Conservation (phyloP, 2,797 vertebrate genomes). For the Pseudochirops corinnae region DNA sequence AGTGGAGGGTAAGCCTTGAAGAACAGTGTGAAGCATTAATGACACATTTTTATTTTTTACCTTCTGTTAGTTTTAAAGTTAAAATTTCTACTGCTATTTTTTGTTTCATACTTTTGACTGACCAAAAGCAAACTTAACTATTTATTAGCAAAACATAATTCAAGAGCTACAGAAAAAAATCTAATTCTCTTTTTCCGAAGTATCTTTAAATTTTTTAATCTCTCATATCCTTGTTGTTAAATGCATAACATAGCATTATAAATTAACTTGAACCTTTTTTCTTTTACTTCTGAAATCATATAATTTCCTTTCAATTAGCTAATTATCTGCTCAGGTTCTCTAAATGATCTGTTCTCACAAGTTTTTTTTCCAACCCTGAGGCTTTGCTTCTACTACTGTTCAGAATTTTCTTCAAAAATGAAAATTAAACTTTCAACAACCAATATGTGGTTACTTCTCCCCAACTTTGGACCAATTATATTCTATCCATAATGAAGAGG, state of each 20-base stretch:
- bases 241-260: not conserved
- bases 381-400: not conserved
- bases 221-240: not conserved
- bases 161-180: not conserved
- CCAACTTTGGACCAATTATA: not conserved
- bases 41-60: too few species aligned
- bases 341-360: not conserved
- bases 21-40: too few species aligned
- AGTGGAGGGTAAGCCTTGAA: too few species aligned
- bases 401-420: constrained; percentile 17
- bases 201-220: not conserved
- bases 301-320: constrained; percentile 32
- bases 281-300: too few species aligned
- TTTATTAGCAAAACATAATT: not conserved
- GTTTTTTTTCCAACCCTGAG: not conserved
- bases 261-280: too few species aligned
- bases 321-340: not conserved
- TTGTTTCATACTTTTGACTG: too few species aligned
- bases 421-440: constrained; percentile 14
- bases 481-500: not conserved
- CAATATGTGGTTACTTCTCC: not conserved
- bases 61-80: too few species aligned
- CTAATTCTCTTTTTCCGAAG: not conserved
- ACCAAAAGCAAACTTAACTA: too few species aligned
- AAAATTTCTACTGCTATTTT: too few species aligned